phyloP scores from a whole-genome alignment of 2,888 invertebrate species.

The Nasonovia ribisnigri region DNA sequence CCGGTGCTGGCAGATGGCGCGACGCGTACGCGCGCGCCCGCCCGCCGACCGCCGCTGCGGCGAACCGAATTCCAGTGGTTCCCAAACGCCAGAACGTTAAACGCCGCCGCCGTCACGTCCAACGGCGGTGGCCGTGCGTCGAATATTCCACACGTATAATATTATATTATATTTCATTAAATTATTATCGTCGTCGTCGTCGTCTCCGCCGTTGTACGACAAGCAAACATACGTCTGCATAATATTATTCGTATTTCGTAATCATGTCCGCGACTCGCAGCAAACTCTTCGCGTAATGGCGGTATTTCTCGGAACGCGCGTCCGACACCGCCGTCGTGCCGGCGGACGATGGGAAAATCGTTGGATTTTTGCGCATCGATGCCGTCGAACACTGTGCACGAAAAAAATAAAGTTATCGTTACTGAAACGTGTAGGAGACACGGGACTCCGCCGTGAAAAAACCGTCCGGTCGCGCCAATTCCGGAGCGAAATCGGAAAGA shows the following conservation, averaged over 20 bases:
- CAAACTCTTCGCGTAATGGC: neutral
- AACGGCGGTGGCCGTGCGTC: neutral
- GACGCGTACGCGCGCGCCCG: constrained; percentile 23
- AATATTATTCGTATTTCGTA: neutral
- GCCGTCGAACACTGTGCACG: neutral
- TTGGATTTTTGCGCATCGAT: neutral
- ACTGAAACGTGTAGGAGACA: neutral
- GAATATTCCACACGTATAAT: neutral
- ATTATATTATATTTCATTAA: neutral
- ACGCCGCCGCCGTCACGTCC: neutral
- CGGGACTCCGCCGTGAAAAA: neutral
- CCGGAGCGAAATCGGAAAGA: neutral
- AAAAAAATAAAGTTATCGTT: neutral
- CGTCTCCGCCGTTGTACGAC: neutral
- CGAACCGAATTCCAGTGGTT: constrained; percentile 53
- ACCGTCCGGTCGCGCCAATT: neutral
- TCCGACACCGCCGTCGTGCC: neutral
- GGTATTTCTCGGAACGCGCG: neutral
- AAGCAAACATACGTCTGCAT: neutral
- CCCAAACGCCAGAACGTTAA: neutral
- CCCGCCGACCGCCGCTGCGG: neutral
- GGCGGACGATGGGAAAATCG: neutral
- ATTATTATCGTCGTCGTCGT: neutral
- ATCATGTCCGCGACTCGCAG: neutral
- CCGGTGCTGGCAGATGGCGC: constrained; percentile 58